These are phyloP conservation scores for Monopis laevigella DNA, from an alignment of 2,888 invertebrate genomes.

Conservation along the genomic window DNA sequence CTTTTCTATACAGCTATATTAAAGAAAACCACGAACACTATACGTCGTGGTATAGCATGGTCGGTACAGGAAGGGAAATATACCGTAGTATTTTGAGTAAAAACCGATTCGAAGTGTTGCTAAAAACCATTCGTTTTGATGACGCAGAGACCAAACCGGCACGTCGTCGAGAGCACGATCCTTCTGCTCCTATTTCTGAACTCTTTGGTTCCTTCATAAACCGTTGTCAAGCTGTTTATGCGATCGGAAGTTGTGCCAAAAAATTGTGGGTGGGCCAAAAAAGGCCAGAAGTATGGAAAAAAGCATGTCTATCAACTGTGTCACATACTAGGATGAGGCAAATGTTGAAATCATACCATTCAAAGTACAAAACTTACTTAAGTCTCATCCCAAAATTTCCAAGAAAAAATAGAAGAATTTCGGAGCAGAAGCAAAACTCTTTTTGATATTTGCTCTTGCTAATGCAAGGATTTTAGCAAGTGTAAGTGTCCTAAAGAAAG, in stretches of 20 bases:
- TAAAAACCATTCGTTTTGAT: slow-evolving; percentile 9
- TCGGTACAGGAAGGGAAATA: slow-evolving; percentile 17
- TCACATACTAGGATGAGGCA: slow-evolving; percentile 8
- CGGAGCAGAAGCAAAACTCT: slow-evolving; percentile 7
- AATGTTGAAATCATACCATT: slow-evolving; percentile 14
- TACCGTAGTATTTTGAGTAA: slow-evolving; percentile 14
- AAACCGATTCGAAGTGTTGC: neutral
- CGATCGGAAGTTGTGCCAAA: neutral
- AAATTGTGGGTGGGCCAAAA: no score
- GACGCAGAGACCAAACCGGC: neutral
- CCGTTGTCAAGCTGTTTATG: neutral
- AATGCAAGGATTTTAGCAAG: slow-evolving; percentile 13
- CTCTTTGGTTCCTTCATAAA: slow-evolving; percentile 4
- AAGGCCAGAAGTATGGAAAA: slow-evolving; percentile 10
- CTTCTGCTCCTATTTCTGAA: neutral
- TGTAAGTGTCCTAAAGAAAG: slow-evolving; percentile 14
- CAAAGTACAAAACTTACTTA: slow-evolving; percentile 10
- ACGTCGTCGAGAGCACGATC: neutral
- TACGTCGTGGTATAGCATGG: slow-evolving; percentile 12
- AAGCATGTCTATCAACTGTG: neutral
- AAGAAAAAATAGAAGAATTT: slow-evolving; percentile 14
- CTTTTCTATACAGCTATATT: slow-evolving; percentile 15
- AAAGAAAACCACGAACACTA: slow-evolving; percentile 15
- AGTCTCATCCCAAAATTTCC: slow-evolving; percentile 15
- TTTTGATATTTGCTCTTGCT: slow-evolving; percentile 15